Base-by-base conservation (phyloP, 2,113 vertebrate species). In the Physeter macrocephalus region DNA sequence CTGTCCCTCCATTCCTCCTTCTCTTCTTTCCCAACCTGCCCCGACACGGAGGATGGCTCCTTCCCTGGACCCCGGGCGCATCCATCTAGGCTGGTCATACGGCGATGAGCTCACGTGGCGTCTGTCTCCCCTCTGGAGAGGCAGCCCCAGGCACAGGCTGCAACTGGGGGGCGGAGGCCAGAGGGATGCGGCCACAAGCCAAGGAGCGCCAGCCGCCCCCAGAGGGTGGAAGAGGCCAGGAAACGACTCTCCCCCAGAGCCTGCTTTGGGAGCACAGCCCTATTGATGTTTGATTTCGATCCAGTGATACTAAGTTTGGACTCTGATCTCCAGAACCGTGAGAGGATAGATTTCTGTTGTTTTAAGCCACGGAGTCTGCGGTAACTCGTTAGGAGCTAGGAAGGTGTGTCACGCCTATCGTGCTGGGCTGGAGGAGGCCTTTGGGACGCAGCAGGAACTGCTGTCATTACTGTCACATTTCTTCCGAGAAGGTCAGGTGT, bases 321-420 rank as follows among this genome's bases (percentile, higher is more conserved):
- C n/a, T 84, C 10, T 49, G 46, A 75, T 21, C 39, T 61, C 74
- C 46, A 78, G 3, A 72, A 34, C 39, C 1, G 4, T 3, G 14
- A 91, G 57, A 85, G 41, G 54, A 86, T 9, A n/a, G 1, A 29
- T 84, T 36, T 36, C 72, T 80, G n/a, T 9, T 20, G 77, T 29
- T n/a, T 23, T 31, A 31, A 82, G 82, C n/a, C 69, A 12, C n/a
- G 0, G 7, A 39, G 31, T 85, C 21, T 23, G 15, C 0, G 6
- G 36, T n/a, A 69, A 29, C 27, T 27, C n/a, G n/a, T 34, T 25
- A 34, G 54, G 27, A 85, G 39, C 8, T 1, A 18, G n/a, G 14
- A 12, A 3, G 4, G 78, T 14, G 54, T 4, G 23, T n/a, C 5
- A n/a, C 18, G 31, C 1, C 5, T 6, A 12, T 20, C 6, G 18